A percentile compares a stretch with the other conserved stretches of the same genome.
Conservation (phyloP, 1,140 invertebrate genomes). For the Lamellibrachia luymesi region DNA sequence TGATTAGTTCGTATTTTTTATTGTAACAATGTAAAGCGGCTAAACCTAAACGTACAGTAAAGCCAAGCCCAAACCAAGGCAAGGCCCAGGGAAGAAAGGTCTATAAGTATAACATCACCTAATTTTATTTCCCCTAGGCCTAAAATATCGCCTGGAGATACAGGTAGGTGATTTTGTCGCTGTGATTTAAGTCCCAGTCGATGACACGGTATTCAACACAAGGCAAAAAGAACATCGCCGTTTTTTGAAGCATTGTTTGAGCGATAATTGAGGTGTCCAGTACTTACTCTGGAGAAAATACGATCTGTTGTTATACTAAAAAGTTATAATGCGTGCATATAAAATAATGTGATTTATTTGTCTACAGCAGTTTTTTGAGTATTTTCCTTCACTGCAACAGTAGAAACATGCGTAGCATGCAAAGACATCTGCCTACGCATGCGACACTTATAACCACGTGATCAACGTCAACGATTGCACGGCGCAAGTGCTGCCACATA, state of each 20-base stretch:
- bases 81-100: too few species aligned
- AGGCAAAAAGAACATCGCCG: too few species aligned
- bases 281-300: background rate
- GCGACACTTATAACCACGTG: background rate
- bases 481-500: background rate
- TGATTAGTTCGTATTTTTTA: too few species aligned
- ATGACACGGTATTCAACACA: too few species aligned
- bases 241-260: background rate
- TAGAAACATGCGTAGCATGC: background rate
- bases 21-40: too few species aligned
- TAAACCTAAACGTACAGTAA: too few species aligned
- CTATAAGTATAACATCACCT: too few species aligned
- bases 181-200: too few species aligned
- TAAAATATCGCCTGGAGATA: too few species aligned
- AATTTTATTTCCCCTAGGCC: too few species aligned
- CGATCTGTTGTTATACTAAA: background rate
- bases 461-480: background rate
- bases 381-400: background rate
- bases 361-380: background rate
- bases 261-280: background rate
- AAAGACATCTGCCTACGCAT: background rate
- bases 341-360: background rate
- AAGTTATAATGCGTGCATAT: background rate
- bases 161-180: too few species aligned
- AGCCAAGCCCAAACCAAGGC: too few species aligned